Evolutionary conservation across 2,888 invertebrate genomes (phyloP).

Genomic region (Eupithecia insigniata): DNA sequence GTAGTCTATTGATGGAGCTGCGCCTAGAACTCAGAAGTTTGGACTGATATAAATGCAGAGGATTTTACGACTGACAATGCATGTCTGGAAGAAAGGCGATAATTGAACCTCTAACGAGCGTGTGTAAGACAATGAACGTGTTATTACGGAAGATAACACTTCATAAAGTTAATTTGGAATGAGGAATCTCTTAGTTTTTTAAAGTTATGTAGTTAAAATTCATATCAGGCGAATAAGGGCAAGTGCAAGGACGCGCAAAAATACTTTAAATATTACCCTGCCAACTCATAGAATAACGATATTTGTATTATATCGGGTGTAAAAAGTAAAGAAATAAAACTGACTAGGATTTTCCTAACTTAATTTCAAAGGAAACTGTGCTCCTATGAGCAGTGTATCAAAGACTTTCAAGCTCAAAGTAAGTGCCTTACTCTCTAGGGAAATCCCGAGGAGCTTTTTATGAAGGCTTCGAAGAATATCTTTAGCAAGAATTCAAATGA

Average conservation of each 20-base stretch:
- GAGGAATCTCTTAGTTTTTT: neutral
- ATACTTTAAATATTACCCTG: too few relatives aligned
- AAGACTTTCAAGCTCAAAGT: constrained; percentile 30
- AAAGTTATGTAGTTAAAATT: neutral
- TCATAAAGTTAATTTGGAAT: neutral
- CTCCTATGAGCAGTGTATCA: constrained; percentile 16
- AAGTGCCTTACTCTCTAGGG: constrained; percentile 48
- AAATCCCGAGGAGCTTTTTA: constrained; percentile 49
- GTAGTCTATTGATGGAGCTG: neutral
- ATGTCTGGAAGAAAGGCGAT: constrained; percentile 48
- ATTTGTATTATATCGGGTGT: neutral
- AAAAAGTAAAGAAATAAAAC: neutral
- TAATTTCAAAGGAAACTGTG: constrained; percentile 7
- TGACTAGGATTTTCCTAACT: constrained; percentile 3
- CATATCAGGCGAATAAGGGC: neutral
- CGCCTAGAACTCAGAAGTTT: neutral
- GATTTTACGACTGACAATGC: constrained; percentile 42
- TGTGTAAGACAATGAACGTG: constrained; percentile 25
- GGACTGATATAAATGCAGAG: constrained; percentile 7
- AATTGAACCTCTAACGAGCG: constrained; percentile 44
- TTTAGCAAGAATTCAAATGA: constrained; percentile 48
- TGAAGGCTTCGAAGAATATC: constrained; percentile 45
- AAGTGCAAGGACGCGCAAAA: neutral
- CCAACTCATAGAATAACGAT: neutral
- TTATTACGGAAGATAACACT: neutral